phyloP scores from a whole-genome alignment of 2,797 vertebrate species.

The Halcyon chelicuti region DNA sequence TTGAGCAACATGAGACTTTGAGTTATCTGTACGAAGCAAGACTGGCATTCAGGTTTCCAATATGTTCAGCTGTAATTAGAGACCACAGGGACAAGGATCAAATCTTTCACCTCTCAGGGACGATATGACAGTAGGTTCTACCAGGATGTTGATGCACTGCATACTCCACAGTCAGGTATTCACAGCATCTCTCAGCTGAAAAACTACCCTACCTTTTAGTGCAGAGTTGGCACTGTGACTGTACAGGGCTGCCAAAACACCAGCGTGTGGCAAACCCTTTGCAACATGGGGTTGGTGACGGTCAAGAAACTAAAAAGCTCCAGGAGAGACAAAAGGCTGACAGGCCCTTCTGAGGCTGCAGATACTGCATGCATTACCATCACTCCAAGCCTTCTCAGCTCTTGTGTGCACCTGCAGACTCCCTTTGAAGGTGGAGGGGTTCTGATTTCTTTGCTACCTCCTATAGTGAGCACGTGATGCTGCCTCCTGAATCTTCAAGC shows the following conservation, averaged over 20 bases:
- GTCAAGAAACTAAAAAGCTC: not conserved
- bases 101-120: not conserved
- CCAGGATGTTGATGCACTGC: not conserved
- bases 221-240: not conserved
- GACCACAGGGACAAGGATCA: not conserved
- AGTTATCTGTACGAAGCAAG: not conserved
- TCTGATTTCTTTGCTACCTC: not conserved
- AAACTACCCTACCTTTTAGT: not conserved
- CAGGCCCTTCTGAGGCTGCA: not conserved
- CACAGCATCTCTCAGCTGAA: not conserved
- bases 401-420: not conserved
- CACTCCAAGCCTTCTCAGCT: not conserved
- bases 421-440: not conserved
- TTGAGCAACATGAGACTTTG: not conserved
- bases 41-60: not conserved
- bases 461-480: accelerated
- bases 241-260: not conserved
- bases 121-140: not conserved
- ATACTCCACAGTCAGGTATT: not conserved
- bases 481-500: not conserved
- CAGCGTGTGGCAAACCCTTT: not conserved
- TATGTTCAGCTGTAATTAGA: not conserved
- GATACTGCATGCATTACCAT: not conserved
- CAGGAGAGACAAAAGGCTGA: not conserved
- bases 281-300: not conserved